Conservation (phyloP, 2,113 vertebrate species). For the Zosterops japonicus region DNA sequence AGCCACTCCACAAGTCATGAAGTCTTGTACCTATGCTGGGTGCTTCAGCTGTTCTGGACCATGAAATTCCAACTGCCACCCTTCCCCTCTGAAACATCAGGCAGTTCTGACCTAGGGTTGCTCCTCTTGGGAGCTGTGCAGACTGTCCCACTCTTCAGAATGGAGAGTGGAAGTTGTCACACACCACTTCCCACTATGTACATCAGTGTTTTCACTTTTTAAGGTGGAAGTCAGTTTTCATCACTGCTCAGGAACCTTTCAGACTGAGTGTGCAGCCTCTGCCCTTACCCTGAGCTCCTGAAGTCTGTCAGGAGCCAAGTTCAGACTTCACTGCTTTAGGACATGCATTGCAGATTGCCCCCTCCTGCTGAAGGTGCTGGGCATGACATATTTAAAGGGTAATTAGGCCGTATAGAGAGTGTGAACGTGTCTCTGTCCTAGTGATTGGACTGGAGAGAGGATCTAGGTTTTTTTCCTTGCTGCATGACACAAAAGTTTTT, state of each 20-base stretch:
- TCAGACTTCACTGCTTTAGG: fast-evolving
- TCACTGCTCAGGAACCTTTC: background rate
- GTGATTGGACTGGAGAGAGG: background rate
- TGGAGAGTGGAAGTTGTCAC: background rate
- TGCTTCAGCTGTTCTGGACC: background rate
- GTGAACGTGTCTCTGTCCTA: background rate
- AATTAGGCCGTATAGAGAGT: background rate
- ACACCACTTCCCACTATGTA: fast-evolving
- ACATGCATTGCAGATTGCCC: background rate
- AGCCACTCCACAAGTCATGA: background rate
- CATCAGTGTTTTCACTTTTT: background rate
- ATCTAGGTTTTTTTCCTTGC: background rate
- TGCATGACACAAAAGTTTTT: background rate
- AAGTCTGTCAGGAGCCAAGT: background rate
- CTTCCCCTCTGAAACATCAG: background rate
- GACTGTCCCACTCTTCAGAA: fast-evolving
- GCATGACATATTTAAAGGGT: background rate
- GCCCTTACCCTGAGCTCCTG: no score
- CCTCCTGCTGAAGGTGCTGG: background rate
- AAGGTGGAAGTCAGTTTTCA: background rate
- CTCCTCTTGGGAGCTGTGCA: background rate
- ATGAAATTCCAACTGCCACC: background rate
- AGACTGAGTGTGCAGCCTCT: background rate
- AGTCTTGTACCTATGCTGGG: background rate
- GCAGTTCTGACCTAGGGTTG: background rate